These are phyloP conservation scores for Eristalis pertinax DNA, from an alignment of 2,888 invertebrate genomes.

Conservation along the genomic window DNA sequence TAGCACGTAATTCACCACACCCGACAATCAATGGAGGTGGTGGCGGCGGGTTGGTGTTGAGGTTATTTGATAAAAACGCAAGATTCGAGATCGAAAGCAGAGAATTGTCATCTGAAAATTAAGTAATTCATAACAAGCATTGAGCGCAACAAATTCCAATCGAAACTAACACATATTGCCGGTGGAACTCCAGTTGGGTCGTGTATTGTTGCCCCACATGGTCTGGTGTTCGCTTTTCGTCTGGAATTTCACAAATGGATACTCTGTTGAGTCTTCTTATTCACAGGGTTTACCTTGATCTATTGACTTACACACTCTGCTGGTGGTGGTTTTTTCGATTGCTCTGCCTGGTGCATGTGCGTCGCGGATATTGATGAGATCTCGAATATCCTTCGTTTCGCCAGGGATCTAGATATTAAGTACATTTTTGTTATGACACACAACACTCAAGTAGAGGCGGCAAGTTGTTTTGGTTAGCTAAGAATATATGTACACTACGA, in stretches of 20 bases:
- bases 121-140: not conserved
- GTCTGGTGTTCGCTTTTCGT: not conserved
- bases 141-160: not conserved
- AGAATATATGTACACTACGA: not conserved
- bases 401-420: constrained; percentile 59
- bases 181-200: constrained; percentile 38
- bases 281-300: not conserved
- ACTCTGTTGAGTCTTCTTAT: not conserved
- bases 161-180: constrained; percentile 39
- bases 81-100: constrained; percentile 34
- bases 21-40: constrained; percentile 79
- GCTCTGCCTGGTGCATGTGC: constrained; percentile 17
- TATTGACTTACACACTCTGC: constrained; percentile 50
- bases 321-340: not conserved
- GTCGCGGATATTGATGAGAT: constrained; percentile 24
- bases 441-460: not conserved
- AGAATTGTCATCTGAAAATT: constrained; percentile 18
- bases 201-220: constrained; percentile 56
- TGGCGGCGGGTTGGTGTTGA: constrained; percentile 80
- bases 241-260: constrained; percentile 10
- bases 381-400: constrained; percentile 53
- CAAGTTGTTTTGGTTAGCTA: not conserved
- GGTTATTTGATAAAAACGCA: constrained; percentile 75
- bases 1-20: constrained; percentile 84
- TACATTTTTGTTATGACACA: constrained; percentile 47